Conservation (phyloP, 2,113 vertebrate genomes). For the Alligator mississippiensis region DNA sequence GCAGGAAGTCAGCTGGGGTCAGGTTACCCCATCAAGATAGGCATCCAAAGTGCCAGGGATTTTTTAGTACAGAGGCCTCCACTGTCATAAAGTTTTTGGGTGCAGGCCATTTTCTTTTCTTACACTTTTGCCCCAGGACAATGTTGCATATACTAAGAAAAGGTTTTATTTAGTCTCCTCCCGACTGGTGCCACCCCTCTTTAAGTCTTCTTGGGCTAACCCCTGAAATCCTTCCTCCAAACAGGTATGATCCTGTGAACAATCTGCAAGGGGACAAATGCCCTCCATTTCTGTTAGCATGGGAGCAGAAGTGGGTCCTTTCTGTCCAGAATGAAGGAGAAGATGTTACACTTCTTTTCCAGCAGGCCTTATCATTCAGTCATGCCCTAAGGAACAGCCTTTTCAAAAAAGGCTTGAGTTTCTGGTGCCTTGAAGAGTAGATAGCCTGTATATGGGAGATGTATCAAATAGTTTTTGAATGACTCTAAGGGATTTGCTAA, state of each 20-base stretch:
- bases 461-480: neutral
- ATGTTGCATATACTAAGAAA: neutral
- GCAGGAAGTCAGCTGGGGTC: too few species aligned
- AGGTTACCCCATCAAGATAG: too few species aligned
- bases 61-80: neutral
- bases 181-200: neutral
- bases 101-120: neutral
- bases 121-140: neutral
- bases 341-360: neutral
- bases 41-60: neutral
- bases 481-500: neutral
- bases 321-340: neutral
- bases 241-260: too few species aligned
- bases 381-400: neutral
- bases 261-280: too few species aligned
- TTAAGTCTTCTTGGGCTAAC: too few species aligned
- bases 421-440: neutral
- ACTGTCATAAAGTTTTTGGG: neutral
- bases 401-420: neutral
- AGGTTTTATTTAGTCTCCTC: neutral
- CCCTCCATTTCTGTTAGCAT: too few species aligned
- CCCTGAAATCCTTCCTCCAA: too few species aligned
- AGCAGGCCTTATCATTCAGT: neutral
- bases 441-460: neutral
- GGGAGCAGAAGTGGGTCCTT: neutral